phyloP scores from a whole-genome alignment of 2,888 invertebrate genomes.

The Perithous albicinctus region DNA sequence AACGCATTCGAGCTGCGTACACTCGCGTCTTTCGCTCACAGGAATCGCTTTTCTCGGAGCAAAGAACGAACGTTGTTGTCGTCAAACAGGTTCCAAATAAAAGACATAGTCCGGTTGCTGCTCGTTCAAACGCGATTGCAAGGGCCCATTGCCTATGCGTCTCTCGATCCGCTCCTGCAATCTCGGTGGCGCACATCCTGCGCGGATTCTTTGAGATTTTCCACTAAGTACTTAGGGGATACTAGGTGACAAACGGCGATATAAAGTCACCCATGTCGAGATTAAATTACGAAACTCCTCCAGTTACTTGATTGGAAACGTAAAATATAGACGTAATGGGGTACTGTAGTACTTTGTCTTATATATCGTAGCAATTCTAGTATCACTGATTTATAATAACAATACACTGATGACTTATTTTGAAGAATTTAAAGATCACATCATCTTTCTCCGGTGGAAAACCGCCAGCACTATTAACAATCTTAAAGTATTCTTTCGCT shows the following conservation, averaged over 20 bases:
- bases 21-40: conserved; percentile 16
- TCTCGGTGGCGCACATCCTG: background rate
- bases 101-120: conserved; percentile 35
- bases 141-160: conserved; percentile 46
- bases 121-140: conserved; percentile 35
- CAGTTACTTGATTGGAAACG: conserved; percentile 2
- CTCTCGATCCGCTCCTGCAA: background rate
- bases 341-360: background rate
- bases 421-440: background rate
- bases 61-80: conserved; percentile 71
- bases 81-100: conserved; percentile 81
- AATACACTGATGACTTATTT: background rate
- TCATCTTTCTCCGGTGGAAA: background rate
- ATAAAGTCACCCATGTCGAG: background rate
- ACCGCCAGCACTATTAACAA: too few species aligned
- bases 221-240: background rate
- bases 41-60: conserved; percentile 59
- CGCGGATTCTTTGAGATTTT: background rate
- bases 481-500: too few species aligned
- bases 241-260: background rate
- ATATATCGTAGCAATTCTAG: background rate
- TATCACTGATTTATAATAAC: background rate
- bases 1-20: conserved; percentile 50
- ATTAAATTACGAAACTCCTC: background rate
- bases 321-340: background rate